phyloP scores from a whole-genome alignment of 1,140 invertebrate species.

The Idris sp. region DNA sequence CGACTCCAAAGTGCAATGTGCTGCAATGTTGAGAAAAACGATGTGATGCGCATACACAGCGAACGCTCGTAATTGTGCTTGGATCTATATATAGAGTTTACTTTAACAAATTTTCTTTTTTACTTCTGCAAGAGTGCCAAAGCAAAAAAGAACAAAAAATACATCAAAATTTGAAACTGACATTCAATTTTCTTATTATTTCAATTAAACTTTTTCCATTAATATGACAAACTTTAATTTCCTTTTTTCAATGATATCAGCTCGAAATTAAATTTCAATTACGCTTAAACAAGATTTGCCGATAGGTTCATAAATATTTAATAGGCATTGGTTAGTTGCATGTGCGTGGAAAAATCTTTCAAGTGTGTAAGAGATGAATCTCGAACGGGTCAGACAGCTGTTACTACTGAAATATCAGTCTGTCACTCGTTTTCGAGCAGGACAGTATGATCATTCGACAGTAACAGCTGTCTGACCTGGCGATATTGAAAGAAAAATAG shows the following conservation, averaged over 20 bases:
- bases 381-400: conserved; percentile 62
- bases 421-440: conserved; percentile 63
- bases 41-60: conserved; percentile 54
- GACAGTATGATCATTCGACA: conserved; percentile 47
- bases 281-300: no score
- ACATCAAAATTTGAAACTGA: no score
- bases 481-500: conserved; percentile 62
- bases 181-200: no score
- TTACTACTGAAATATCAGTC: conserved; percentile 64
- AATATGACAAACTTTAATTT: no score
- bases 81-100: conserved; percentile 16
- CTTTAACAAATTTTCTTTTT: neutral
- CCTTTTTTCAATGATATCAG: no score
- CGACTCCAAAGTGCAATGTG: conserved; percentile 61
- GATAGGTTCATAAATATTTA: conserved; percentile 36
- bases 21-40: conserved; percentile 65
- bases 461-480: conserved; percentile 65
- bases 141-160: no score
- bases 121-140: conserved; percentile 3
- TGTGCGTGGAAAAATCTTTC: conserved; percentile 32
- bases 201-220: no score
- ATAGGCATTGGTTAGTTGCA: conserved; percentile 36
- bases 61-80: conserved; percentile 41
- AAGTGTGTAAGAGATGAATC: conserved; percentile 55
- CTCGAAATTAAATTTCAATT: no score